These are phyloP conservation scores for Sipha flava DNA, from an alignment of 1,140 invertebrate species.

Conservation along the genomic window DNA sequence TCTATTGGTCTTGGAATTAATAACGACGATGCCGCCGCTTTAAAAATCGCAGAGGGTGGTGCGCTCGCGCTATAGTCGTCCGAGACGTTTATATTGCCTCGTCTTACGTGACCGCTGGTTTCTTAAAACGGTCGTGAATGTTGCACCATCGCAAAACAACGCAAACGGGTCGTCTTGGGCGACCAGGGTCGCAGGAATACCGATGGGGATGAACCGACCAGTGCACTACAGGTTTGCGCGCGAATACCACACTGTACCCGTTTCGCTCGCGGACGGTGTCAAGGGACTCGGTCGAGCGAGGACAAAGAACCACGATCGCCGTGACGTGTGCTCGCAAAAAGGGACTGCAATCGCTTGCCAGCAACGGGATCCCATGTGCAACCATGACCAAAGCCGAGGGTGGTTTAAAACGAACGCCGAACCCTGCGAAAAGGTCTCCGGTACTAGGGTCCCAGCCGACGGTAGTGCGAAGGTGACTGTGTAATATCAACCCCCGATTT, in stretches of 20 bases:
- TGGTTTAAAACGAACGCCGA: neutral
- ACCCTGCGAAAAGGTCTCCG: constrained; percentile 26
- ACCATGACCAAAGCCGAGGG: neutral
- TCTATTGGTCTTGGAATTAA: neutral
- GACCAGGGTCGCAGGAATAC: constrained; percentile 19
- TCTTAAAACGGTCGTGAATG: too few relatives aligned
- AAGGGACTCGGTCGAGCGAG: too few relatives aligned
- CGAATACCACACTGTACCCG: neutral
- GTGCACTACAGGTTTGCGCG: too few relatives aligned
- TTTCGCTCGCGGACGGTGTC: too few relatives aligned
- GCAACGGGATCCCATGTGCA: neutral
- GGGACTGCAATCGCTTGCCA: neutral
- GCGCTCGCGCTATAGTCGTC: neutral
- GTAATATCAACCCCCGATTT: neutral
- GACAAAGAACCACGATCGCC: neutral
- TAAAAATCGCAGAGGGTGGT: too few relatives aligned
- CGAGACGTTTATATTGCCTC: too few relatives aligned
- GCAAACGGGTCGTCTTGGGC: neutral
- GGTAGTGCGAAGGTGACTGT: neutral
- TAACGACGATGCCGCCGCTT: neutral
- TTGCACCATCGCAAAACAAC: constrained; percentile 28
- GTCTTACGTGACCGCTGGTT: too few relatives aligned
- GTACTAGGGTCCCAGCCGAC: neutral
- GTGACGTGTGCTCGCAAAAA: neutral
- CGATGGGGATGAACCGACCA: too few relatives aligned